Conservation (phyloP, 37 sponge, comb jelly and placozoan genomes). For the Crambe crambe region DNA sequence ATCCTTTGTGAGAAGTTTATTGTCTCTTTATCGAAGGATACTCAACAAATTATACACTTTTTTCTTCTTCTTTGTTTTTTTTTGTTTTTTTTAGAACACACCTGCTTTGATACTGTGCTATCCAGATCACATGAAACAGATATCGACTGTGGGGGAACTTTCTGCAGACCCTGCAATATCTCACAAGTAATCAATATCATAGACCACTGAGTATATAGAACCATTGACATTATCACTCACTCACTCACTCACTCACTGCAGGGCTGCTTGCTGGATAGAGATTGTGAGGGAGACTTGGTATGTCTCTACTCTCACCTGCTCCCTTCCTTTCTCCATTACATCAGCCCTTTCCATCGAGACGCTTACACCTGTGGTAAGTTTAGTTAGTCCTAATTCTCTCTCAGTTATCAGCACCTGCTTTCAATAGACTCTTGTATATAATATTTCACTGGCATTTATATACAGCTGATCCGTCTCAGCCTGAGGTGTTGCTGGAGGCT, state of each 20-base stretch:
- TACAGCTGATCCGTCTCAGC: constrained; percentile 22
- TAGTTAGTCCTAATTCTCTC: neutral
- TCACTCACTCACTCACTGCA: constrained; percentile 1
- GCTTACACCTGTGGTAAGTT: constrained; percentile 73
- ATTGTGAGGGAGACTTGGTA: constrained; percentile 68
- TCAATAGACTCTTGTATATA: too few species aligned
- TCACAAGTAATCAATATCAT: constrained; percentile 21
- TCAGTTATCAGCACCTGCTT: too few species aligned
- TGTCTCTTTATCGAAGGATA: too few species aligned
- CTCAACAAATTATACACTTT: too few species aligned
- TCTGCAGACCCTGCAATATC: constrained; percentile 64
- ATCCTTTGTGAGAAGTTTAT: too few species aligned
- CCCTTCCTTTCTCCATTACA: constrained; percentile 74
- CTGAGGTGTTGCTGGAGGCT: constrained; percentile 11
- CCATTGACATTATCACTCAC: neutral
- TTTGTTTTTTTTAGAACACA: too few species aligned
- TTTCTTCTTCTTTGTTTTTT: too few species aligned
- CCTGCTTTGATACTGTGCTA: constrained; percentile 67
- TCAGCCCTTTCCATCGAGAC: constrained; percentile 31
- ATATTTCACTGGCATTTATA: neutral
- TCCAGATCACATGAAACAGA: constrained; percentile 77
- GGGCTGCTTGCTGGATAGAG: constrained; percentile 49
- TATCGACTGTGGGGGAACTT: constrained; percentile 78
- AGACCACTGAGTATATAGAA: neutral
- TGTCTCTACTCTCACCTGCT: constrained; percentile 69